These are phyloP conservation scores for Platyrinchus mystaceus DNA, from an alignment of 2,797 vertebrate species.

Conservation along the genomic window DNA sequence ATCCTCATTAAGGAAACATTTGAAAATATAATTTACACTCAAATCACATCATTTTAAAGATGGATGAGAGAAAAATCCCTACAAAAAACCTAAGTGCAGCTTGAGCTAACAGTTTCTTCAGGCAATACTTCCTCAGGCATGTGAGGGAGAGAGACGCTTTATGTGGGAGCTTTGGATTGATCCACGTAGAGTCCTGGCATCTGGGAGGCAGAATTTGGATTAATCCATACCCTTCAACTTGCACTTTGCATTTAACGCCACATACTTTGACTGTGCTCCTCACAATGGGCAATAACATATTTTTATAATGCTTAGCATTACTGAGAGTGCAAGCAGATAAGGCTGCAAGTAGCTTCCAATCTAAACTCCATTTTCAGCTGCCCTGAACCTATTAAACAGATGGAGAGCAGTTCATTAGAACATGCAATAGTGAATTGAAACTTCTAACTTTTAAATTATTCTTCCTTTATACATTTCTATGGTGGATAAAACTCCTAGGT, in stretches of 20 bases:
- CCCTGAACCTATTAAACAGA: conserved; percentile 7
- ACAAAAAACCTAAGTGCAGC: not conserved
- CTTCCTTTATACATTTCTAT: not conserved
- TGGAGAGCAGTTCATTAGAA: not conserved
- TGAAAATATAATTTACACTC: not conserved
- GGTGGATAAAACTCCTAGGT: not conserved
- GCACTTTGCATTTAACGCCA: not conserved
- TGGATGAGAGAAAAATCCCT: not conserved
- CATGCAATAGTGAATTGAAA: conserved; percentile 3
- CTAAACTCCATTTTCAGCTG: conserved; percentile 8
- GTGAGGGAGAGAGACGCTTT: not conserved
- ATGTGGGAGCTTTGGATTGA: not conserved
- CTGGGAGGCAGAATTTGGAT: not conserved
- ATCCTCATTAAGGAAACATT: not conserved
- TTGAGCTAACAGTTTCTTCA: not conserved
- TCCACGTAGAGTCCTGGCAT: not conserved
- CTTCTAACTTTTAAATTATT: conserved; percentile 26
- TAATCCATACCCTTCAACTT: not conserved
- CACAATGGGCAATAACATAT: not conserved
- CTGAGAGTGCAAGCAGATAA: not conserved
- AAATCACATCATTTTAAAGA: not conserved
- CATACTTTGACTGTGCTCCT: not conserved
- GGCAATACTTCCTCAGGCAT: not conserved
- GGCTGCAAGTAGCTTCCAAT: not conserved
- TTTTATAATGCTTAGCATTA: conserved; percentile 3